Percentiles rank a stretch among this genome's conserved stretches.
phyloP scores from a whole-genome alignment of 1,140 invertebrate species.

The Macrosteles quadrilineatus region DNA sequence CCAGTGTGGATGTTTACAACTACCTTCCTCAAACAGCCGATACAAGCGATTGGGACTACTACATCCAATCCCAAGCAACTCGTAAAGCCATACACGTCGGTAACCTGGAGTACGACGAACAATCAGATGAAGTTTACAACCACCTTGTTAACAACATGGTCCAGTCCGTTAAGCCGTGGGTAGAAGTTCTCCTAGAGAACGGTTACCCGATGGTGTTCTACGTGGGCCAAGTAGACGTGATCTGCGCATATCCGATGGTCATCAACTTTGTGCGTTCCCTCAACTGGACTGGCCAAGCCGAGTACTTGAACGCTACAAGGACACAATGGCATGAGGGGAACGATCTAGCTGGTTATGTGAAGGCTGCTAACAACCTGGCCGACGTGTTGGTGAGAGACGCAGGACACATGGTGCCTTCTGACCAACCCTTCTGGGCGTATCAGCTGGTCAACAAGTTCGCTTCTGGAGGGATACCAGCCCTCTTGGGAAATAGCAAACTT shows the following conservation, averaged over 20 bases:
- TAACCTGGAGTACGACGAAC: constrained; percentile 61
- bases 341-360: constrained; percentile 61
- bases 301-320: constrained; percentile 49
- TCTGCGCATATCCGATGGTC: constrained; percentile 77
- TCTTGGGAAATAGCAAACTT: too few relatives aligned
- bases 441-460: constrained; percentile 31
- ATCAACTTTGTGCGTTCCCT: constrained; percentile 64
- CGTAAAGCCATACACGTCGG: constrained; percentile 81
- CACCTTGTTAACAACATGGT: constrained; percentile 77
- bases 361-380: constrained; percentile 59
- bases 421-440: constrained; percentile 64
- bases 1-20: constrained; percentile 69
- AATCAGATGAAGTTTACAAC: constrained; percentile 60
- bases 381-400: constrained; percentile 63
- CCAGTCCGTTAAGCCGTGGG: constrained; percentile 75
- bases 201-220: constrained; percentile 70
- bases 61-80: constrained; percentile 60
- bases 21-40: constrained; percentile 56
- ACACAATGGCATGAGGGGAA: constrained; percentile 52
- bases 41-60: constrained; percentile 52
- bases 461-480: neutral
- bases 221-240: constrained; percentile 82
- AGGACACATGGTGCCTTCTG: constrained; percentile 67
- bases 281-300: constrained; percentile 49
- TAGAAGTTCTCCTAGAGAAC: constrained; percentile 65